Evolutionary conservation across 1,140 invertebrate species (phyloP), one percentile per base, ranked within the genome.

Genomic region (Belonocnema kinseyi): DNA sequence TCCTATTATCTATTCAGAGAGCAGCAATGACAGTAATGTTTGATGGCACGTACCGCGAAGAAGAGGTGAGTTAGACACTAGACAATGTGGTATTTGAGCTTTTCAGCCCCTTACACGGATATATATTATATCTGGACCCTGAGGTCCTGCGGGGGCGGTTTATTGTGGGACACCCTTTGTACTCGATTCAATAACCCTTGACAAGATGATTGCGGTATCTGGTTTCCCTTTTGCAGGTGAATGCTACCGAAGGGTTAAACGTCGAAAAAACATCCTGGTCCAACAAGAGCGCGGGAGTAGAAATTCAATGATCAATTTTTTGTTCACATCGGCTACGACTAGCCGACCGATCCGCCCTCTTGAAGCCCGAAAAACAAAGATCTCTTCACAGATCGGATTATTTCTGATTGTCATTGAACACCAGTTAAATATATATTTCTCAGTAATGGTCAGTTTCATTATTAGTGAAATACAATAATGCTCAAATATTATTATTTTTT

Each of bases 151-250:
- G 83, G 83, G 84, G 88, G 88, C 88, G 88, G 88, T 89, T 89
- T 89, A 89, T 89, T 89, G 88, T 89, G 86, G 83, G 80, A 81
- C 87, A 87, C 84, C 83, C 85, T 88, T 89, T 89, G 87, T 89
- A 86, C 78, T 82, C 80, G 83, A 81, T 88, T 88, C 85, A 87
- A 89, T 87, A 88, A 90, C 82, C 83, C 82, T 80, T 90, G 88
- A 90, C 88, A 89, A 88, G 87, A 90, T 90, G 88, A 90, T 89
- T 90, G 85, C 84, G 81, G 79, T 90, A 89, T 89, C 88, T 84
- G 83, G 80, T 89, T 90, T 82, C 86, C 66, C 70, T 77, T 79
- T 79, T 79, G 82, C 88, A 89, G 87, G 88, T 90, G 88, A 90
- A 90, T 87, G 79, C 82, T 81, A 80, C 80, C 77, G 77, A 83